These are phyloP conservation scores for Eriosoma lanigerum DNA, from an alignment of 1,140 invertebrate species.

Conservation along the genomic window DNA sequence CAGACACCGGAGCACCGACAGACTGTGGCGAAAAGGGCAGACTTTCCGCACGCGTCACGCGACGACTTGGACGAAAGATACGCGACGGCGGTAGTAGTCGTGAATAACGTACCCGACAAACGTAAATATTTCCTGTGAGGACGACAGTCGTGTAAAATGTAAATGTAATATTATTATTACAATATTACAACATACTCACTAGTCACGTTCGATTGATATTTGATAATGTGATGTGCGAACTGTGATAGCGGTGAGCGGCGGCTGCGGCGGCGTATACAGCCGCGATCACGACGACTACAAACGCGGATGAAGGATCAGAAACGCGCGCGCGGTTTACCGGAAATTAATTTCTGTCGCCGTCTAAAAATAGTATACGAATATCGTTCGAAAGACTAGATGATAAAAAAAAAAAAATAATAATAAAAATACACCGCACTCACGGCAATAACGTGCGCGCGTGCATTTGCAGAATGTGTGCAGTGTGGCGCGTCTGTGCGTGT, in stretches of 20 bases:
- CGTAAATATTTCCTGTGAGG: too few species aligned
- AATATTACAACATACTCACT: too few species aligned
- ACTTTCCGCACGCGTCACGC: too few species aligned
- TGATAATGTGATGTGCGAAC: too few species aligned
- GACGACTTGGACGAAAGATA: not conserved
- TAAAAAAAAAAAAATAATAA: slow-evolving; percentile 16
- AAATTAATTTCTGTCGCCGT: not conserved
- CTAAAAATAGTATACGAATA: slow-evolving; percentile 22
- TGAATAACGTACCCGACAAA: not conserved
- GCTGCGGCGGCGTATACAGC: not conserved
- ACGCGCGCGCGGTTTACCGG: not conserved
- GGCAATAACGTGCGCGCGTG: slow-evolving; percentile 3
- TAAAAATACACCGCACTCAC: slow-evolving; percentile 5
- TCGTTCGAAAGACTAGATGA: not conserved
- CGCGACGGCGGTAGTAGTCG: not conserved
- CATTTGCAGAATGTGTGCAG: not conserved
- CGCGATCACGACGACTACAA: not conserved
- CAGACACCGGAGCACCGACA: not conserved
- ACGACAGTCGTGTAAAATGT: too few species aligned
- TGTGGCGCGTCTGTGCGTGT: not conserved
- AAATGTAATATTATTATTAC: too few species aligned
- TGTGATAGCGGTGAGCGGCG: too few species aligned
- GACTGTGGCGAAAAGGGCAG: not conserved
- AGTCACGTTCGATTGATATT: too few species aligned
- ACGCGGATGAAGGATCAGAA: slow-evolving; percentile 12